Base-by-base conservation (phyloP, 2,888 invertebrate species). In the Drosophila nr. perissopoda region DNA sequence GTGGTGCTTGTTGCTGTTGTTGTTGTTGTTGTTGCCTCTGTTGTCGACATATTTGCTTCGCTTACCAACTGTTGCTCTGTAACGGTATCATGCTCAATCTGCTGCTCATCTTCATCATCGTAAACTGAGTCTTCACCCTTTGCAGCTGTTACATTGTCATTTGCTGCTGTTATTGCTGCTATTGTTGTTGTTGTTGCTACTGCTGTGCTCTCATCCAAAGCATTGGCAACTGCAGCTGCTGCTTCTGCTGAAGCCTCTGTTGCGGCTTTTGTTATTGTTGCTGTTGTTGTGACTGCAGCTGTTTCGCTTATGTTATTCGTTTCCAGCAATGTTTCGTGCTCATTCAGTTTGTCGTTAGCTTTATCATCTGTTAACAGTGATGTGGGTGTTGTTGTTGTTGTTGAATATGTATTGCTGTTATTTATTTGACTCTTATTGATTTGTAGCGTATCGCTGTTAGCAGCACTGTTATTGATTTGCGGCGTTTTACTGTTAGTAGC, bases 241-340 rank as follows among this genome's bases (percentile, higher is more conserved):
- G 71, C 57, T 31, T 31, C 31, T 57, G 65, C 66, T 58, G 58
- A 65, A 27, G 69, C 34, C 36, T 42, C 58, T 51, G 59, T 53
- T 48, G 77, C 58, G 46, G 67, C 58, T 36, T 53, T 49, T 42
- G 69, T 46, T 56, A 62, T 53, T 53, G 74, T 31, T 57, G 56
- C 57, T 46, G 70, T 38, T 42, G 77, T 68, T 65, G 78, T 56
- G 56, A 82, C 70, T 78, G 74, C 70, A 29, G 81, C 42, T 34
- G 81, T 82, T 78, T 92, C 90, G 31, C 89, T 86, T 64, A 92
- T 89, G 70, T 88, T 88, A 82, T 92, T 92, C 31, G 88, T 91
- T 74, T 92, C 92, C 52, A 90, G 79, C 60, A 91, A 83, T 64
- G 76, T 81, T 68, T 91, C 92, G 91, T 92, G 79, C 40, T 80